Base-by-base conservation (phyloP, 1,140 invertebrate species). In the Leguminivora glycinivorella region DNA sequence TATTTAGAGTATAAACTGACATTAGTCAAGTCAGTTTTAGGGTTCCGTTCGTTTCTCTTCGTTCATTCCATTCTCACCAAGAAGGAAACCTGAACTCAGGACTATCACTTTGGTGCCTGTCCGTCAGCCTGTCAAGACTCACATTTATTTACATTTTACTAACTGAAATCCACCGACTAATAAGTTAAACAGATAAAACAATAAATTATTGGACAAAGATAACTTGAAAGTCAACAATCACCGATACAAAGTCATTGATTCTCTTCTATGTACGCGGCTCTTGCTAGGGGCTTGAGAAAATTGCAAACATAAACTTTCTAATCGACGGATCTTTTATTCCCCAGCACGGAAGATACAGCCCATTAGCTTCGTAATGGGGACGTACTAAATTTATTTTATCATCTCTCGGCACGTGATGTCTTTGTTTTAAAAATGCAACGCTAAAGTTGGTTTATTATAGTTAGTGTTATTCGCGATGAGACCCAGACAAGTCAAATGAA, bases 291-390 rank as follows among this genome's bases (percentile, higher is more conserved):
- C 75, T 80, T 71, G 69, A 80, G 84, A 87, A 84, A 87, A 87
- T 88, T 88, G 85, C 85, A 89, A 89, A 87, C 88, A 90, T 89
- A 90, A 88, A 90, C 81, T 90, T 90, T 89, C 85, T 89, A 89
- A 90, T 90, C 87, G 87, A 87, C 87, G 84, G 82, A 90, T 89
- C 86, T 89, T 88, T 89, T 89, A 88, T 89, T 89, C 84, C 83
- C 84, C 78, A 88, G 85, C 85, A 83, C 80, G 84, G 77, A 79
- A 88, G 87, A 89, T 86, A 86, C 88, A 86, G 84, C 87, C 87
- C 88, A 90, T 90, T 90, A 90, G 87, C 88, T 84, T 77, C 81
- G 88, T 88, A 89, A 90, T 88, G 87, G 88, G 87, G 84, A 87
- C 87, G 87, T 86, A 88, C 83, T 79, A 84, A 90, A 88, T 90